Base-by-base conservation (phyloP, 2,888 invertebrate species). In the Entomobrya proxima region DNA sequence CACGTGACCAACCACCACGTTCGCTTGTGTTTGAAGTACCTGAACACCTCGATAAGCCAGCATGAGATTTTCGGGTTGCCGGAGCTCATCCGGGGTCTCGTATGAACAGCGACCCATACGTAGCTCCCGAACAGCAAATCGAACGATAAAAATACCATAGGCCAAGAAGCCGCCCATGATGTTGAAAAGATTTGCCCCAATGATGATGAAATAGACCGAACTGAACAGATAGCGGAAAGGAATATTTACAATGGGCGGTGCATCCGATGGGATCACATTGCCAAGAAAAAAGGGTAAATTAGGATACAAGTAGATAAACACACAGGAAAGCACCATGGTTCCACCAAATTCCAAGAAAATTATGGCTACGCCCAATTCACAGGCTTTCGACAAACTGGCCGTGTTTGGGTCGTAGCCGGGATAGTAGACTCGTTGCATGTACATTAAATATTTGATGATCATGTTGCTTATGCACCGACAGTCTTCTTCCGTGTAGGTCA, bases 141-240 rank as follows among this genome's bases (percentile, higher is more conserved):
- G n/a, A n/a, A 81, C 44, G 9, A 81, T 35, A 7, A 44, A 7
- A 1, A n/a, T 11, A n/a, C 44, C 72, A 55, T 72, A 81, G 2
- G 30, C 61, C 7, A 32, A 30, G 15, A 61, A 61, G 1, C 15
- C 32, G 6, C 30, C 61, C 61, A 30, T 15, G 15, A 61, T 1
- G 32, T n/a, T 61, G 61, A 30, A 32, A n/a, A 61, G 30, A 30
- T 61, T 61, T 21, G 21, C 21, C 30, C 15, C 3, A 4, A 61
- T 30, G 1, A 61, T 32, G 27, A 32, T 18, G 13, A 30, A 4
- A 30, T 61, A 61, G 32, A 61, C 2, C 32, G 18, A 27, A 15
- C 1, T 6, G 1, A 61, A 30, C 6, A 27, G n/a, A n/a, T 61
- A 61, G 30, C 4, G 15, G 32, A 30, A 30, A 6, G 61, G 61